Evolutionary conservation across 92 coral and sea anemone species (phyloP), one percentile per base, ranked within the genome.

Genomic region (Palythoa heliodiscus): DNA sequence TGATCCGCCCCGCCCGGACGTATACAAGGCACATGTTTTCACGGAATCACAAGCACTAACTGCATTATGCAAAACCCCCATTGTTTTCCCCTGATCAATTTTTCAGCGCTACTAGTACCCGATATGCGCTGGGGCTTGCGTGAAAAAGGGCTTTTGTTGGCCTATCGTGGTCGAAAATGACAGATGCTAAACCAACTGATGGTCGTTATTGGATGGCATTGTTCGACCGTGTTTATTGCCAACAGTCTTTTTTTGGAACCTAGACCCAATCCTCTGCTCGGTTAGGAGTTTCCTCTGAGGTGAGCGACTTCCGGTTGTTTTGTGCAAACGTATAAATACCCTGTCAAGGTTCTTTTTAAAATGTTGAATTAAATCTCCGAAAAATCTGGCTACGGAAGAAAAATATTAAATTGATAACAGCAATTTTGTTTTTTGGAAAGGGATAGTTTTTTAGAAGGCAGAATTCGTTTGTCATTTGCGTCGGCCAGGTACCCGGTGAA

Each of bases 1-100:
- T 79, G 76, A 87, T 84, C 82, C 93, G 94, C 99, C 98, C 98
- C 98, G 88, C 99, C 99, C 97, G 97, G 87, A 90, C 91, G 97
- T 78, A 83, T 72, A 89, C 92, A 92, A 90, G 95, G 98, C 98
- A 94, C 98, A 94, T 94, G 98, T 90, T 94, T 90, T 85, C 89
- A 90, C 92, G 92, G 91, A 87, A 91, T 91, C 88, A 70, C 93
- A 87, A 87, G 93, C 97, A 79, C 89, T 91, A 89, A 91, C 90
- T 94, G 90, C 91, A 91, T 94, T 91, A 90, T 94, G 97, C 95
- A 94, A 93, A 91, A 87, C 94, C 91, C 95, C 97, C 78, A 94
- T 96, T 96, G 99, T 96, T 93, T 93, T 91, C 76, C 73, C 89
- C 88, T 88, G 93, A 90, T 94, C 95, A 92, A 87, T 90, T 93